Percentiles rank a stretch among this genome's conserved stretches.
Evolutionary conservation across 2,113 vertebrate genomes (phyloP).

Genomic region (Pterocles burchelli): DNA sequence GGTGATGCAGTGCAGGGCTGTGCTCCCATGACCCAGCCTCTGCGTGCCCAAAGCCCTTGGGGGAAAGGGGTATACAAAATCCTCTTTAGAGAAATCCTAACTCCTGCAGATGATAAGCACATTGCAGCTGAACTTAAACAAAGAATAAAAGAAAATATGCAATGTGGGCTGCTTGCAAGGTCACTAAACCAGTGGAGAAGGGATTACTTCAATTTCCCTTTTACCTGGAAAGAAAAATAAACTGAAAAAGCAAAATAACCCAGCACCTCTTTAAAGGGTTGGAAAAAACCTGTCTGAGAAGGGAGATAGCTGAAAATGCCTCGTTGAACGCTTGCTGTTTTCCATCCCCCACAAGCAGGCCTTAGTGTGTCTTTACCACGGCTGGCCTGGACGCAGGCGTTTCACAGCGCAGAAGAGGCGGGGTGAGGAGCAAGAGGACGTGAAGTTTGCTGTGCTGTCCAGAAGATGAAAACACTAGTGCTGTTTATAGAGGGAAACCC

Average conservation of each 20-base stretch:
- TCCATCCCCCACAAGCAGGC: conserved; percentile 11
- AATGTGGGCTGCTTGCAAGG: neutral
- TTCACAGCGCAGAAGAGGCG: neutral
- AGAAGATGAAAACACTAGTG: conserved; percentile 72
- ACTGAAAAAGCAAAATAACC: neutral
- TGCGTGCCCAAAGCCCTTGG: neutral
- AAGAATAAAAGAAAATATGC: neutral
- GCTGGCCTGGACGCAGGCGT: neutral
- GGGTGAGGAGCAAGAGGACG: neutral
- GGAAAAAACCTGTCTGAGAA: conserved; percentile 15
- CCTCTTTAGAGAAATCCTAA: neutral
- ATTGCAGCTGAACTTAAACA: neutral
- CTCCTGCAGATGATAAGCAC: neutral
- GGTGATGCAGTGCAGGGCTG: neutral
- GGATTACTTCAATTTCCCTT: conserved; percentile 37
- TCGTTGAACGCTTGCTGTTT: neutral
- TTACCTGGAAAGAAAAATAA: conserved; percentile 65
- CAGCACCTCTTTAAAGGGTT: neutral
- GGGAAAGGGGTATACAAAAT: neutral
- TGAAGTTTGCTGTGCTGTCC: conserved; percentile 65
- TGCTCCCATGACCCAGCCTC: neutral
- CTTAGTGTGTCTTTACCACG: neutral
- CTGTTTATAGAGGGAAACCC: conserved; percentile 89
- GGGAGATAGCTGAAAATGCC: neutral
- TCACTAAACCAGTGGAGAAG: neutral